phyloP scores from a whole-genome alignment of 2,797 vertebrate species.

The Peromyscus melanophrys region DNA sequence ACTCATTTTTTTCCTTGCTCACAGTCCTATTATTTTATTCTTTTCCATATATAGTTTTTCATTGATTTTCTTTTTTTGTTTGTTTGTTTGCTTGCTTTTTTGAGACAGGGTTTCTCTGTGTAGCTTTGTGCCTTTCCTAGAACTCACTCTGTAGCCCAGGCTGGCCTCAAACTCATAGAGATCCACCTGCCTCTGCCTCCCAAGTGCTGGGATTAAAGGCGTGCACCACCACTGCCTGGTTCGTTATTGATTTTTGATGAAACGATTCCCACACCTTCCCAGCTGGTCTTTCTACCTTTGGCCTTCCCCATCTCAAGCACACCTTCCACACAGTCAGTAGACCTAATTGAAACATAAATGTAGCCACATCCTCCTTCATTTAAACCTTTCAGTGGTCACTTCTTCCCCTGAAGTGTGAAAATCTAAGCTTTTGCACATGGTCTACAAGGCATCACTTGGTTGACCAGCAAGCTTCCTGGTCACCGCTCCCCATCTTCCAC shows the following conservation, averaged over 20 bases:
- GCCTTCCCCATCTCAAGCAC: neutral
- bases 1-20: neutral
- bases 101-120: no score
- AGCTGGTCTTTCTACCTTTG: neutral
- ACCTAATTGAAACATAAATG: neutral
- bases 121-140: no score
- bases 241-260: neutral
- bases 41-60: slow-evolving; percentile 1
- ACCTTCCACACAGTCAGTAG: neutral
- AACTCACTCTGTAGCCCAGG: no score
- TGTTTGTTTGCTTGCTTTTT: no score
- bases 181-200: no score
- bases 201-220: no score
- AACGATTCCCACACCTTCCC: neutral
- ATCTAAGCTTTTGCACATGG: neutral
- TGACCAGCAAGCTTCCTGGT: neutral
- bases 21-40: neutral
- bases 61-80: neutral
- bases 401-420: neutral
- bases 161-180: no score
- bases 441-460: neutral
- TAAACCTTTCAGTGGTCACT: neutral
- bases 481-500: neutral
- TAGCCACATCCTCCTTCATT: neutral
- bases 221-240: no score